These are phyloP conservation scores for Rhagoletis zephyria DNA, from an alignment of 1,140 invertebrate species.

Conservation along the genomic window DNA sequence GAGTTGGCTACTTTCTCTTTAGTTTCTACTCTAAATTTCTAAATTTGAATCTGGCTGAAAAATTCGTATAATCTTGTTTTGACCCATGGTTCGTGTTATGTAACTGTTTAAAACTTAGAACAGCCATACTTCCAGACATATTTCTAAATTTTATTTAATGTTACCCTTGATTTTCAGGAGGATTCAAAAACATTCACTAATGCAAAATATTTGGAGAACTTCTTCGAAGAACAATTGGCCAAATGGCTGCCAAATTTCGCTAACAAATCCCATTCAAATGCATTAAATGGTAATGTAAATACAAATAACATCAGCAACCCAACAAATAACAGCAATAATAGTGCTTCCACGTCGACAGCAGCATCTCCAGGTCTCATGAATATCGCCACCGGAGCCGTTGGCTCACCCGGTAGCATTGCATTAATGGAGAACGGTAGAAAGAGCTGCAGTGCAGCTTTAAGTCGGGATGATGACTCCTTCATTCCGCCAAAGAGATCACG, in stretches of 20 bases:
- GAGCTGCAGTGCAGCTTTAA: conserved; percentile 64
- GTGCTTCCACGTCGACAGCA: conserved; percentile 56
- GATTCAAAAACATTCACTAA: conserved; percentile 88
- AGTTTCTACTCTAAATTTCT: too few relatives aligned
- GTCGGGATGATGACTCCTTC: conserved; percentile 64
- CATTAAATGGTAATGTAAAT: conserved; percentile 49
- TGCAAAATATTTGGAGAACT: conserved; percentile 87
- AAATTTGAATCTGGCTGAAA: too few relatives aligned
- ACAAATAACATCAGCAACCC: conserved; percentile 24
- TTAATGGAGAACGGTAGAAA: conserved; percentile 67
- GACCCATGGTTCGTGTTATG: too few relatives aligned
- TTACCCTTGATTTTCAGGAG: conserved; percentile 75
- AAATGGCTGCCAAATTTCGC: conserved; percentile 87
- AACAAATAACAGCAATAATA: conserved; percentile 53
- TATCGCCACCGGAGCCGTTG: conserved; percentile 50
- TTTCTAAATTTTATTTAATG: not conserved
- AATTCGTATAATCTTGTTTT: too few relatives aligned
- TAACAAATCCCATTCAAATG: conserved; percentile 56
- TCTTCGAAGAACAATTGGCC: conserved; percentile 86
- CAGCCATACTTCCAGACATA: too few relatives aligned
- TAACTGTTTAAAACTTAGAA: too few relatives aligned
- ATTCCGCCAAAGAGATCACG: conserved; percentile 66
- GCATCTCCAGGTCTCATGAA: conserved; percentile 54
- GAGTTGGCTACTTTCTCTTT: too few relatives aligned
- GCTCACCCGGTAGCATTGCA: conserved; percentile 59